Evolutionary conservation across 2,888 invertebrate genomes (phyloP), one percentile per base, ranked within the genome.

Genomic region (Cantharis rustica): DNA sequence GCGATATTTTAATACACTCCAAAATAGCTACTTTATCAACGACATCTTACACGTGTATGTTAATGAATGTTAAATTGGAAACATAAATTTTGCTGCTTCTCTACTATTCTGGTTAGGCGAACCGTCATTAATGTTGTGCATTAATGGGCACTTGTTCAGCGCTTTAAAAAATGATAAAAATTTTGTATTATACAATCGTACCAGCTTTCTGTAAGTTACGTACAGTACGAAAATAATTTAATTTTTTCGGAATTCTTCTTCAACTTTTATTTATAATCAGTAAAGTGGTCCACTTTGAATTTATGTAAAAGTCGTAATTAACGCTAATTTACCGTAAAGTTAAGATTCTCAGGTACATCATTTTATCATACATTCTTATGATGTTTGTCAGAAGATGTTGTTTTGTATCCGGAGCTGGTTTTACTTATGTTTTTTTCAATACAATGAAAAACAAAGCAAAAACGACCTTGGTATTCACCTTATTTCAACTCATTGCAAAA

Each of bases 321-420:
- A 47, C 47, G 47, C n/a, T 27, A 72, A 75, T 75, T 75, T 75
- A 75, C 75, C 75, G 75, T 75, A 75, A 71, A 75, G 66, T 71
- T 64, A 62, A 16, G 15, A 17, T 74, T 16, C 68, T 20, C 62
- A 31, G 63, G 27, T 63, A 62, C 26, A 10, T 27, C 17, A 17
- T 17, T 3, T 3, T 17, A 17, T 17, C 23, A 69, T 16, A 63
- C 69, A 78, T 78, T 78, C 78, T 62, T 72, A 27, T 61, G 31
- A 61, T 16, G 70, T 75, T 75, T 68, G 78, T 78, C 78, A 78
- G 78, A 72, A 63, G 76, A 73, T 73, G 73, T 62, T 77, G 73
- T 70, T 71, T 66, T 66, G 76, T 71, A 75, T 75, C 78, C 72
- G 72, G 73, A 77, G 77, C 77, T 77, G 75, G 75, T 77, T 77